Evolutionary conservation across 2,888 invertebrate species (phyloP).

Genomic region (Microctonus aethiopoides): DNA sequence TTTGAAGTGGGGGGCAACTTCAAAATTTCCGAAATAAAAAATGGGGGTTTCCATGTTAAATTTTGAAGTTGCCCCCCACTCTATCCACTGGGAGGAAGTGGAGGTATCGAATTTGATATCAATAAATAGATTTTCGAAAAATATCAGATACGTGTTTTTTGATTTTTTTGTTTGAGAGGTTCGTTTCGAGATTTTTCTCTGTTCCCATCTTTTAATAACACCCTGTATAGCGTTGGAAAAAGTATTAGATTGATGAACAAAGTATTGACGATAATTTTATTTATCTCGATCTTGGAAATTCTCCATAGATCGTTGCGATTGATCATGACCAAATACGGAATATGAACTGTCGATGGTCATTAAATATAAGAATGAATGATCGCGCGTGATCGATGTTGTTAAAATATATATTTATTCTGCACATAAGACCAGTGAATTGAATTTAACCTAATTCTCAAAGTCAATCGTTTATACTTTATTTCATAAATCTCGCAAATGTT

Average conservation of each 20-base stretch:
- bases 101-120: too few species aligned
- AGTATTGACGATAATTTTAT: constrained; percentile 21
- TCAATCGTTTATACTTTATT: constrained; percentile 7
- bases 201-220: too few species aligned
- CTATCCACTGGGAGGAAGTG: too few species aligned
- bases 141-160: too few species aligned
- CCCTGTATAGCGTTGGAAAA: too few species aligned
- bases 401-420: constrained; percentile 4
- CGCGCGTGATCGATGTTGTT: constrained; percentile 16
- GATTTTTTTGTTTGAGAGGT: too few species aligned
- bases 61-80: too few species aligned
- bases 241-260: not conserved
- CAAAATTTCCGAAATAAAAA: too few species aligned
- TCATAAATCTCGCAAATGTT: not conserved
- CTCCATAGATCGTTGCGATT: constrained; percentile 31
- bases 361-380: constrained; percentile 27
- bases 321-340: constrained; percentile 32
- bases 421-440: not conserved
- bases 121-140: too few species aligned
- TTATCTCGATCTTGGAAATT: constrained; percentile 30
- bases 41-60: too few species aligned
- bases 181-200: too few species aligned
- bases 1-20: too few species aligned
- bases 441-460: constrained; percentile 21
- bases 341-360: constrained; percentile 9